Percentiles rank a stretch among this genome's conserved stretches.
These are phyloP conservation scores for Poecilia velifera DNA, from an alignment of 2,797 vertebrate genomes.

Conservation along the genomic window DNA sequence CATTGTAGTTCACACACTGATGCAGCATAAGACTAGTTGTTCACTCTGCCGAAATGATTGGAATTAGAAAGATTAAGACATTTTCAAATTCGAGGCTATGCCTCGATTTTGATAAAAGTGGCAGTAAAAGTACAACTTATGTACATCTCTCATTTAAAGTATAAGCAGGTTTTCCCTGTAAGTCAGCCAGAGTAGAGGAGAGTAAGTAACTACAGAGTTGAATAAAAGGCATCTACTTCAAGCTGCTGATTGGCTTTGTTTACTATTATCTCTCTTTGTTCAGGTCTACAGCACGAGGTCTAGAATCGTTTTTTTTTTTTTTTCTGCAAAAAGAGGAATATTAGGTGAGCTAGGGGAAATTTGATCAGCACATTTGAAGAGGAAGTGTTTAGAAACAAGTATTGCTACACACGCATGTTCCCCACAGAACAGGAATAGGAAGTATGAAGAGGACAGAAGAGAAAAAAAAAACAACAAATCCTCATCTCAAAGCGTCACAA, in stretches of 20 bases:
- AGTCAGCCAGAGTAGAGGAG: not conserved
- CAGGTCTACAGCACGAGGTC: not conserved
- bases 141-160: not conserved
- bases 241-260: not conserved
- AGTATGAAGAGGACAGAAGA: conserved; percentile 67
- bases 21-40: not conserved
- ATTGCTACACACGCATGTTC: conserved; percentile 40
- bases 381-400: conserved; percentile 60
- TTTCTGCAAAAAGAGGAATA: conserved; percentile 16
- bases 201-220: not conserved
- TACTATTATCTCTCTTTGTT: not conserved
- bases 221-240: not conserved
- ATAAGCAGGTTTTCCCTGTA: not conserved
- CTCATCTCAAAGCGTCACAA: conserved; percentile 34
- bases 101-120: not conserved
- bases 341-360: conserved; percentile 22
- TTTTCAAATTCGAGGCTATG: not conserved
- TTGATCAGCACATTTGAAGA: conserved; percentile 41
- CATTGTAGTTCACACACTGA: not conserved
- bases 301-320: not conserved
- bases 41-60: not conserved
- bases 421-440: conserved; percentile 68
- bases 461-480: conserved; percentile 56
- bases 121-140: not conserved
- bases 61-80: not conserved